These are phyloP conservation scores for Troilus luridus DNA, from an alignment of 2,888 invertebrate genomes.

Conservation along the genomic window DNA sequence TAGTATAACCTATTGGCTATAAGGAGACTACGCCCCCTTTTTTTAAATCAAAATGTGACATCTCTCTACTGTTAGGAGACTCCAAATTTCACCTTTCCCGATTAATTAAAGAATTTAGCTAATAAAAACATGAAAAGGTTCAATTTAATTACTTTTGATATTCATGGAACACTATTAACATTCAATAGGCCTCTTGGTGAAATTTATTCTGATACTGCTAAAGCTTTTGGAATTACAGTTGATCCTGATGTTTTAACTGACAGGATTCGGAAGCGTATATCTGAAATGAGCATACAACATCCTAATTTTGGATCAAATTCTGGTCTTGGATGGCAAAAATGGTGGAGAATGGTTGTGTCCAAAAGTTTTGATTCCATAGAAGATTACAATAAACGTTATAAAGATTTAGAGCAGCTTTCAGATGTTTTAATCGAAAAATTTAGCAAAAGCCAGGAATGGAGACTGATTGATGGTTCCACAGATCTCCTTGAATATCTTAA, in stretches of 20 bases:
- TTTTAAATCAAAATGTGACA: too few species aligned
- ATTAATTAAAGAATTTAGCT: not conserved
- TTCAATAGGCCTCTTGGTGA: slow-evolving; percentile 80
- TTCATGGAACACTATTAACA: slow-evolving; percentile 86
- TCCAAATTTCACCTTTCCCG: not conserved
- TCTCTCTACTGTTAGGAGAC: too few species aligned
- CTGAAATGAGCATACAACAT: slow-evolving; percentile 76
- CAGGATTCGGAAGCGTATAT: slow-evolving; percentile 79
- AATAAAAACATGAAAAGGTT: slow-evolving; percentile 13
- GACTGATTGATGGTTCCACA: slow-evolving; percentile 76
- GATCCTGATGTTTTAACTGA: slow-evolving; percentile 74
- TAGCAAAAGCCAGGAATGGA: slow-evolving; percentile 82
- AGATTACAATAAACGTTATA: slow-evolving; percentile 68
- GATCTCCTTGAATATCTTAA: slow-evolving; percentile 77
- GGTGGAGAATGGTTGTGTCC: slow-evolving; percentile 84
- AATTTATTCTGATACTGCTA: slow-evolving; percentile 81
- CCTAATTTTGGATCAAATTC: slow-evolving; percentile 85
- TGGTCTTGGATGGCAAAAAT: slow-evolving; percentile 81
- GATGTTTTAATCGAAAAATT: slow-evolving; percentile 79
- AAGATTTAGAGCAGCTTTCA: slow-evolving; percentile 72
- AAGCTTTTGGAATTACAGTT: slow-evolving; percentile 77
- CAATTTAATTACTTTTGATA: slow-evolving; percentile 85
- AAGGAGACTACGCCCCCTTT: too few species aligned
- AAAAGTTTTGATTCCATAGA: slow-evolving; percentile 73
- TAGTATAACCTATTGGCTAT: too few species aligned